Percentiles rank a stretch among this genome's conserved stretches.
These are phyloP conservation scores for Nymphalis c-album DNA, from an alignment of 2,888 invertebrate species.

Conservation along the genomic window DNA sequence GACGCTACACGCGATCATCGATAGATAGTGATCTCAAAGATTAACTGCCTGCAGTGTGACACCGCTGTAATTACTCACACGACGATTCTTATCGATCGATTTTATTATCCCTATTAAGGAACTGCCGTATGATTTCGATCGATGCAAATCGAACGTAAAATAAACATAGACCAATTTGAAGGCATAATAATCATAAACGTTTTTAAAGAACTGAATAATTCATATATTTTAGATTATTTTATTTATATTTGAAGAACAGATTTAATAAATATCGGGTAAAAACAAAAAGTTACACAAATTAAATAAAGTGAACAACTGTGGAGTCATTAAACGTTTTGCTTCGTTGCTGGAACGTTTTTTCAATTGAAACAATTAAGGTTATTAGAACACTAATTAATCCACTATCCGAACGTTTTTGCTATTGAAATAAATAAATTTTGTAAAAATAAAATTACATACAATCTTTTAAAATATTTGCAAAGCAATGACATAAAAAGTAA, in stretches of 20 bases:
- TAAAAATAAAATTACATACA: neutral
- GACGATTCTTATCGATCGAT: slow-evolving; percentile 65
- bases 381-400: slow-evolving; percentile 43
- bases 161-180: slow-evolving; percentile 18
- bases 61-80: slow-evolving; percentile 73
- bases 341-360: slow-evolving; percentile 62
- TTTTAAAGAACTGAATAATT: neutral
- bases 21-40: slow-evolving; percentile 73
- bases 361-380: slow-evolving; percentile 80
- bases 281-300: slow-evolving; percentile 2
- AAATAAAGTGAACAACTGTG: slow-evolving; percentile 61
- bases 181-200: neutral
- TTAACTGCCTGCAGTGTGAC: slow-evolving; percentile 70
- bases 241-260: neutral
- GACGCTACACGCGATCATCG: slow-evolving; percentile 69
- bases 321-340: slow-evolving; percentile 65
- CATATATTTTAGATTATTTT: too few species aligned
- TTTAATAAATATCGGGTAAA: neutral
- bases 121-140: slow-evolving; percentile 40
- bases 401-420: slow-evolving; percentile 32
- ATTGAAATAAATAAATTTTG: slow-evolving; percentile 20
- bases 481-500: too few species aligned
- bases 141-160: slow-evolving; percentile 34
- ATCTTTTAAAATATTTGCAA: too few species aligned
- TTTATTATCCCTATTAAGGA: slow-evolving; percentile 53